Conservation (phyloP, 2,888 invertebrate species). For the Erpobdella octoculata region DNA sequence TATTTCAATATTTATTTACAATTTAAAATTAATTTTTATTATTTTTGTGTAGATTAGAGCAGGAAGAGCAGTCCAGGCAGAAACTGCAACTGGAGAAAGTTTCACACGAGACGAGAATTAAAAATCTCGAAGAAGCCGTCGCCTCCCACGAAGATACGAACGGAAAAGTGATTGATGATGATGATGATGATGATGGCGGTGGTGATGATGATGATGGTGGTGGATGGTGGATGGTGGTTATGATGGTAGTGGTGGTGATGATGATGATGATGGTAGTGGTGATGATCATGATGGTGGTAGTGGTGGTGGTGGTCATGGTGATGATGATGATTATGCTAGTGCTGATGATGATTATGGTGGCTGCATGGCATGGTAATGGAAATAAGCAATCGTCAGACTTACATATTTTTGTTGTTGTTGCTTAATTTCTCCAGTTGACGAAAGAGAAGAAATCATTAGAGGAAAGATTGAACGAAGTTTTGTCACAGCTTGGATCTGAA, state of each 20-base stretch:
- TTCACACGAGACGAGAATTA: constrained; percentile 80
- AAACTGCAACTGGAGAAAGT: constrained; percentile 94
- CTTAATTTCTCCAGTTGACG: constrained; percentile 57
- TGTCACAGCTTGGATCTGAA: constrained; percentile 86
- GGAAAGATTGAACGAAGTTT: constrained; percentile 82
- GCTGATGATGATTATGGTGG: too few species aligned
- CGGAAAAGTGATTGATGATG: constrained; percentile 60
- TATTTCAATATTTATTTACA: neutral
- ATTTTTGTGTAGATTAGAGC: constrained; percentile 63
- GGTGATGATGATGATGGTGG: neutral
- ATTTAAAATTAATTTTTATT: neutral
- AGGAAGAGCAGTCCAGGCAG: constrained; percentile 85
- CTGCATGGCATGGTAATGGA: too few species aligned
- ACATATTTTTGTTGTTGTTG: too few species aligned
- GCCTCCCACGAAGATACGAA: constrained; percentile 81
- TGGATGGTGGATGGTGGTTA: too few species aligned
- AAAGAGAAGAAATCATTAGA: constrained; percentile 93
- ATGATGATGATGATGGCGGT: neutral
- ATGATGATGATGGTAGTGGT: too few species aligned
- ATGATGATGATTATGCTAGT: too few species aligned
- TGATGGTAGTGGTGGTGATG: too few species aligned
- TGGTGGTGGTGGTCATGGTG: too few species aligned
- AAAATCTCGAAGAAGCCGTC: constrained; percentile 88
- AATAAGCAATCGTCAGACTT: too few species aligned
- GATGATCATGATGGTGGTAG: too few species aligned